Percentiles rank a stretch among this genome's conserved stretches.
Conservation (phyloP, 2,797 vertebrate species). For the Selene dorsalis region DNA sequence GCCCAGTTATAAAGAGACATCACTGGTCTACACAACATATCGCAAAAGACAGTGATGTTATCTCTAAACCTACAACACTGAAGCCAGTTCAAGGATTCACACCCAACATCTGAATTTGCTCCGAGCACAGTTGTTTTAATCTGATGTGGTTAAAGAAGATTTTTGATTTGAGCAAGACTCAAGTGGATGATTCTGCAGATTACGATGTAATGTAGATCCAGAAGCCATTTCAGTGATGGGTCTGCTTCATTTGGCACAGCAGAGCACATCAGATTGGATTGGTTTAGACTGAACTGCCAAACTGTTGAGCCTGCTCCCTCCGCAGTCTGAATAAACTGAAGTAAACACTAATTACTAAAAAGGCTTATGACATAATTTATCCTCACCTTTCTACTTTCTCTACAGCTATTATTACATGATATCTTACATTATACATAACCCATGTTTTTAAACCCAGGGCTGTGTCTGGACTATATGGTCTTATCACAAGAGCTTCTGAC, state of each 20-base stretch:
- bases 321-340: conserved; percentile 16
- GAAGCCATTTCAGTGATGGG: conserved; percentile 45
- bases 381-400: too few relatives aligned
- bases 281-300: conserved; percentile 50
- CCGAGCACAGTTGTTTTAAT: too few relatives aligned
- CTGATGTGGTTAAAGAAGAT: background rate
- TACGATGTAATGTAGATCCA: conserved; percentile 43
- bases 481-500: too few relatives aligned
- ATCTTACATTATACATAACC: too few relatives aligned
- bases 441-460: too few relatives aligned
- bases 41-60: background rate
- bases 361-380: conserved; percentile 25
- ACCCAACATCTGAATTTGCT: too few relatives aligned
- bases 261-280: conserved; percentile 51
- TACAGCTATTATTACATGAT: too few relatives aligned
- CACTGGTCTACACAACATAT: background rate
- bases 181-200: conserved; percentile 38
- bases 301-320: conserved; percentile 1
- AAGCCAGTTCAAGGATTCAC: too few relatives aligned
- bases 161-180: conserved; percentile 18
- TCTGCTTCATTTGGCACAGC: conserved; percentile 39
- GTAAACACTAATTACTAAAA: conserved; percentile 56
- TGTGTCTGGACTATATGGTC: too few relatives aligned
- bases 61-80: too few relatives aligned
- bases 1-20: background rate